phyloP scores from a whole-genome alignment of 2,888 invertebrate species.

The Trachelus iudaicus region DNA sequence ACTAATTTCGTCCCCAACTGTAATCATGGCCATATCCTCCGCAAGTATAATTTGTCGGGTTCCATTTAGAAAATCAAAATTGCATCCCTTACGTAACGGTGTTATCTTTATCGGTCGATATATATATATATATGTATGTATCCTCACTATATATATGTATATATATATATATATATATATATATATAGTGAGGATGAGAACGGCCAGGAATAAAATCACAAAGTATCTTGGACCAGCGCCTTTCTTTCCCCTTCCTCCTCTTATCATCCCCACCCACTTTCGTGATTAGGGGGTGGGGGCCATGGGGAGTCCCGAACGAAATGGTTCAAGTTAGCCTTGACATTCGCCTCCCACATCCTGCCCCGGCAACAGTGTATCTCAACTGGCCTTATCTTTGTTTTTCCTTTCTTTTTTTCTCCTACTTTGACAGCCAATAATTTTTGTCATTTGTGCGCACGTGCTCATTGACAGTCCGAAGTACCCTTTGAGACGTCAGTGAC shows the following conservation, averaged over 20 bases:
- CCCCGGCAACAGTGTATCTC: constrained; percentile 40
- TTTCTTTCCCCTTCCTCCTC: not conserved
- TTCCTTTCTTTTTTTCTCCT: not conserved
- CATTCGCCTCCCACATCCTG: constrained; percentile 55
- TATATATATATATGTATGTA: not conserved
- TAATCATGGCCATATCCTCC: not conserved
- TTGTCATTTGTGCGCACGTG: no score
- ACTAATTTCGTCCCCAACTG: not conserved
- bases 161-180: no score
- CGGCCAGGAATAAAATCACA: not conserved
- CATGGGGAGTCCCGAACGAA: constrained; percentile 3
- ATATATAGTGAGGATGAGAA: not conserved
- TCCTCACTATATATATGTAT: no score
- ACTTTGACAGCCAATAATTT: no score
- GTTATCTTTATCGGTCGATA: not conserved
- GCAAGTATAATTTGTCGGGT: not conserved
- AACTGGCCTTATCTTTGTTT: constrained; percentile 15
- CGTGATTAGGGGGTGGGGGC: constrained; percentile 11
- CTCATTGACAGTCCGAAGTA: not conserved
- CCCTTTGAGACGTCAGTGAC: not conserved
- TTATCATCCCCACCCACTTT: not conserved
- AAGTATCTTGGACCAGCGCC: not conserved
- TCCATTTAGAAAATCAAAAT: not conserved
- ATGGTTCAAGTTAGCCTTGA: constrained; percentile 43
- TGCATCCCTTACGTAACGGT: not conserved